Evolutionary conservation across 2,888 invertebrate species (phyloP), one percentile per base, ranked within the genome.

Genomic region (Oxyteleia sp.): DNA sequence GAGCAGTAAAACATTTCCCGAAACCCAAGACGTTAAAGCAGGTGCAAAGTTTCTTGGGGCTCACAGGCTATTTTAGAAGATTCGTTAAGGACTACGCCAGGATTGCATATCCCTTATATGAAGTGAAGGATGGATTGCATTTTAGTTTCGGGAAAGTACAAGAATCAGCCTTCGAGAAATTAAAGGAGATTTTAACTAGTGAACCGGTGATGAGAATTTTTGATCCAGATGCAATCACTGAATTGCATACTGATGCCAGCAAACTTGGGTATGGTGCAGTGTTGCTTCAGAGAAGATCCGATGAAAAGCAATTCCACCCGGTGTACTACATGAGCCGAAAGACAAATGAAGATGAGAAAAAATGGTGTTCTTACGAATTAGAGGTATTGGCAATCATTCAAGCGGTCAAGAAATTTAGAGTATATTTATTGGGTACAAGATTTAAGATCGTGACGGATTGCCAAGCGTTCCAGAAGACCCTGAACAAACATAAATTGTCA

Each of bases 191-290:
- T 7, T 64, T 87, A 18, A 57, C 55, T 8, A 72, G 79, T 18
- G 75, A 85, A 11, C 79, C 72, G 10, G 69, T 75, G 7, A 74
- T 0, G 26, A 26, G 26, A 26, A 26, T 26, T 26, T 26, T 26
- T 26, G 26, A 26, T 26, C 26, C 26, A 5, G 26, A 26, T 26
- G 26, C 26, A 26, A 26, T 26, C 26, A 85, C 81, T 0, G 75
- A 84, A 11, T 18, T 80, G 15, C 81, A 87, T 45, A 80, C 71
- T 5, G 85, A 71, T 18, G 79, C 81, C 0, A 79, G 45, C 13
- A 59, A 47, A 35, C 38, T 16, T 18, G 55, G 55, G 16, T 13
- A 16, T 16, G 55, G 16, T 10, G 55, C 55, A 5, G 35, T 55
- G 4, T 20, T 57, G 38, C 35, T 57, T 5, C 35, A 57, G n/a